Conservation (phyloP, 64 coral and sea anemone species). For the Catalaphyllia jardinei region DNA sequence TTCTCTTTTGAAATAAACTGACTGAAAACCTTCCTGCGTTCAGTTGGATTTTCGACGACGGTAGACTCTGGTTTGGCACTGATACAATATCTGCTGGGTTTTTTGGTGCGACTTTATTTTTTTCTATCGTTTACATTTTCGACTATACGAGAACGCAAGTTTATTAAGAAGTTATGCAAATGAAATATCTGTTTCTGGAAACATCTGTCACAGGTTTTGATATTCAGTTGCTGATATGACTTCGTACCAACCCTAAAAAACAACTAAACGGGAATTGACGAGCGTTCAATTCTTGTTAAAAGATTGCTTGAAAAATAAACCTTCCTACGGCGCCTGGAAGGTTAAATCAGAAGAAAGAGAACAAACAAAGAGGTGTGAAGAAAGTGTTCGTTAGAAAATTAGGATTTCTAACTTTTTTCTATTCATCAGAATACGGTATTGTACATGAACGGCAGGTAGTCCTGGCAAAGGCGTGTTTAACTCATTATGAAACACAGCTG, state of each 20-base stretch:
- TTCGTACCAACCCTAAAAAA: neutral
- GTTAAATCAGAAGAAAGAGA: slow-evolving; percentile 19
- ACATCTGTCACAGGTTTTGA: slow-evolving; percentile 8
- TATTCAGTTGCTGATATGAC: neutral
- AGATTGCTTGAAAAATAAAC: neutral
- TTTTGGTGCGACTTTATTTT: neutral
- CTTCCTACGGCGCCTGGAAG: neutral
- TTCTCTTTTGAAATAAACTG: neutral
- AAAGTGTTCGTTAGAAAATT: slow-evolving; percentile 25
- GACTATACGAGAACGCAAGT: neutral
- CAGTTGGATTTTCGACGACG: too few species aligned
- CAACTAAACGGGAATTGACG: neutral
- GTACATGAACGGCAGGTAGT: slow-evolving; percentile 7
- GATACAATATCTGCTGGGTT: neutral
- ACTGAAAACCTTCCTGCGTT: neutral
- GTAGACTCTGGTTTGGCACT: too few species aligned
- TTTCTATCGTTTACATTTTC: neutral
- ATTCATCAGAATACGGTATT: slow-evolving; percentile 22
- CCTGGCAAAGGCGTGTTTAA: slow-evolving; percentile 30
- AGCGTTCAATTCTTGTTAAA: neutral
- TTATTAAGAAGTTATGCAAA: slow-evolving; percentile 47
- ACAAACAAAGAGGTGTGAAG: slow-evolving; percentile 42
- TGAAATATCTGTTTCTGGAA: slow-evolving; percentile 14
- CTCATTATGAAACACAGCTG: slow-evolving; percentile 29
- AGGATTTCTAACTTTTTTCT: slow-evolving; percentile 12